These are phyloP conservation scores for Australoheros scitulus DNA, from an alignment of 2,113 vertebrate species.

Conservation along the genomic window DNA sequence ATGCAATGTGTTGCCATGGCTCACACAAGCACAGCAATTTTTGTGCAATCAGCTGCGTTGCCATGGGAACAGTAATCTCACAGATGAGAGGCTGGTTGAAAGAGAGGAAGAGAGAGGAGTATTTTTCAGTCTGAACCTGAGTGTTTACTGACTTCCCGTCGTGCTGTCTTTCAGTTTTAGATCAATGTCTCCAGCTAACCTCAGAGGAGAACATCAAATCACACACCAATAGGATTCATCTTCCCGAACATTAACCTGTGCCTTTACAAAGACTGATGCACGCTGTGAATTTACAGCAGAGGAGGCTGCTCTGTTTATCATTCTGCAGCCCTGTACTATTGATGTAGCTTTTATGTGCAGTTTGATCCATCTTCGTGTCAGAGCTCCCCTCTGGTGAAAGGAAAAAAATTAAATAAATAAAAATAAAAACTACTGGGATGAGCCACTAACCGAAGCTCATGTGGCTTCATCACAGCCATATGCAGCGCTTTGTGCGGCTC, in stretches of 20 bases:
- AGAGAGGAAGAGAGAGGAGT: slow-evolving; percentile 39
- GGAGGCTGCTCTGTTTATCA: slow-evolving; percentile 49
- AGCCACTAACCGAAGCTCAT: slow-evolving; percentile 50
- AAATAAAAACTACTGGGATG: slow-evolving; percentile 29
- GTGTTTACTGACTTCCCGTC: slow-evolving; percentile 68
- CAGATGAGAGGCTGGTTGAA: slow-evolving; percentile 59
- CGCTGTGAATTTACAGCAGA: slow-evolving; percentile 49
- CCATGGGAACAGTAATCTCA: slow-evolving; percentile 82
- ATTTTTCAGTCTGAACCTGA: slow-evolving; percentile 54
- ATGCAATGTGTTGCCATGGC: slow-evolving; percentile 79
- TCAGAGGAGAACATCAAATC: slow-evolving; percentile 17
- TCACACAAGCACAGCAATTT: slow-evolving; percentile 80
- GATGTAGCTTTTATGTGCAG: slow-evolving; percentile 65
- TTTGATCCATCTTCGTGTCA: slow-evolving; percentile 63
- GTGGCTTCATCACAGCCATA: slow-evolving; percentile 58
- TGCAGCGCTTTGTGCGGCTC: slow-evolving; percentile 42
- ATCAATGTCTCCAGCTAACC: slow-evolving; percentile 61
- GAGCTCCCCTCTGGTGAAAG: slow-evolving; percentile 40
- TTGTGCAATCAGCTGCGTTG: slow-evolving; percentile 80
- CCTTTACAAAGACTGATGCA: slow-evolving; percentile 39
- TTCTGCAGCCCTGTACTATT: slow-evolving; percentile 52
- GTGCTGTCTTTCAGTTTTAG: slow-evolving; percentile 57
- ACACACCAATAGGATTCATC: slow-evolving; percentile 60
- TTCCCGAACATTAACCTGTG: slow-evolving; percentile 50
- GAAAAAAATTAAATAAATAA: not conserved